Evolutionary conservation across 2,888 invertebrate species (phyloP).

Genomic region (Megaustenia siamemsis): DNA sequence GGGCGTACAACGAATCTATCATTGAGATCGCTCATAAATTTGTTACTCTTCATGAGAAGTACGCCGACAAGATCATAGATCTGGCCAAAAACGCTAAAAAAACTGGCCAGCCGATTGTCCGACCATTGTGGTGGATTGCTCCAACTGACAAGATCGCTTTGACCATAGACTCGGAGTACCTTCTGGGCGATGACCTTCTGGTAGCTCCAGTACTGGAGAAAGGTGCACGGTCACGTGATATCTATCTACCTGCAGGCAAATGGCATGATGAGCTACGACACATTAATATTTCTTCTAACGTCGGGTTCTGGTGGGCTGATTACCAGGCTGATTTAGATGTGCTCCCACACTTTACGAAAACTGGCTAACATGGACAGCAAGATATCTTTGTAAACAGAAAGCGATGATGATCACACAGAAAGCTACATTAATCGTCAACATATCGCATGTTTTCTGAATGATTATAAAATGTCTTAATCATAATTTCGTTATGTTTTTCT

Average conservation of each 20-base stretch:
- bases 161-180: conserved; percentile 86
- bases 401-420: no score
- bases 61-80: conserved; percentile 64
- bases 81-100: conserved; percentile 66
- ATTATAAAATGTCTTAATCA: neutral
- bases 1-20: conserved; percentile 79
- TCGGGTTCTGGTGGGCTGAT: conserved; percentile 63
- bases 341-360: conserved; percentile 65
- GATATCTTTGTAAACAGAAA: no score
- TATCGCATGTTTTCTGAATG: neutral
- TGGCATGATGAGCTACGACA: conserved; percentile 65
- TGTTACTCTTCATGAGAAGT: conserved; percentile 66
- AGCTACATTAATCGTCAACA: neutral
- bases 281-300: conserved; percentile 39
- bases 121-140: conserved; percentile 93
- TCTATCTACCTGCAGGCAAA: conserved; percentile 71
- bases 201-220: conserved; percentile 78
- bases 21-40: conserved; percentile 64
- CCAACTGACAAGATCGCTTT: conserved; percentile 89
- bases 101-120: conserved; percentile 88
- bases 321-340: conserved; percentile 65
- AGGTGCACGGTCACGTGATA: conserved; percentile 68
- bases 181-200: conserved; percentile 75
- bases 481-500: no score
- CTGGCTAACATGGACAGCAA: neutral